Conservation (phyloP, 2,797 vertebrate genomes). For the Scarus forsteni region DNA sequence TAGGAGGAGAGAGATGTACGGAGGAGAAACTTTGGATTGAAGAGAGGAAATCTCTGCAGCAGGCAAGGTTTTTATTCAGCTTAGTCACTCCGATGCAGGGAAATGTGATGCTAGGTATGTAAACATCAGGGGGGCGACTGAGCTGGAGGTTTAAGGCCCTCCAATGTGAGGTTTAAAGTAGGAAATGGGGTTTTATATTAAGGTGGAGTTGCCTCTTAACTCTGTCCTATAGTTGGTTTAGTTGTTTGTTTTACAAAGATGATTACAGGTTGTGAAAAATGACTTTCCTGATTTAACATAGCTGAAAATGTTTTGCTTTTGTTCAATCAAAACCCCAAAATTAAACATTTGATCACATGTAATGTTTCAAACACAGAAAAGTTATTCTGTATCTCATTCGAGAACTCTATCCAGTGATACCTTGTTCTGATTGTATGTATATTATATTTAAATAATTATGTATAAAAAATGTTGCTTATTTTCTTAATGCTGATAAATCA, state of each 20-base stretch:
- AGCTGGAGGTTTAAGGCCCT: slow-evolving; percentile 2
- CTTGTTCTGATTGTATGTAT: too few relatives aligned
- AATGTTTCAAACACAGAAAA: not conserved
- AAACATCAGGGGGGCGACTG: slow-evolving; percentile 18
- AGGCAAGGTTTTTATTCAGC: slow-evolving; percentile 56
- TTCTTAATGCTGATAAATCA: not conserved
- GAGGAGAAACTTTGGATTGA: slow-evolving; percentile 47
- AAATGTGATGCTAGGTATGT: slow-evolving; percentile 31
- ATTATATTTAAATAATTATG: too few relatives aligned
- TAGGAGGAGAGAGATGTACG: slow-evolving; percentile 56
- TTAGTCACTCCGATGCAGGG: slow-evolving; percentile 54
- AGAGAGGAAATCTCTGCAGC: slow-evolving; percentile 51
- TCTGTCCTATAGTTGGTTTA: not conserved
- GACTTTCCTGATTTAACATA: not conserved
- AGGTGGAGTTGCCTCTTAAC: not conserved
- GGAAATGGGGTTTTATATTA: slow-evolving; percentile 6
- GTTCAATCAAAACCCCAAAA: not conserved
- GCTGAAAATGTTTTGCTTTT: not conserved
- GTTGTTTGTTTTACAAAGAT: not conserved
- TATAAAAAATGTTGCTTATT: not conserved
- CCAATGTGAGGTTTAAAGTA: not conserved
- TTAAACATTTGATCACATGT: not conserved
- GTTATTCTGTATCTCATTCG: too few relatives aligned
- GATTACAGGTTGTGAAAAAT: not conserved
- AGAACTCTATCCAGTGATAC: too few relatives aligned